phyloP scores from a whole-genome alignment of 1,140 invertebrate species.

The Drosophila sp. region DNA sequence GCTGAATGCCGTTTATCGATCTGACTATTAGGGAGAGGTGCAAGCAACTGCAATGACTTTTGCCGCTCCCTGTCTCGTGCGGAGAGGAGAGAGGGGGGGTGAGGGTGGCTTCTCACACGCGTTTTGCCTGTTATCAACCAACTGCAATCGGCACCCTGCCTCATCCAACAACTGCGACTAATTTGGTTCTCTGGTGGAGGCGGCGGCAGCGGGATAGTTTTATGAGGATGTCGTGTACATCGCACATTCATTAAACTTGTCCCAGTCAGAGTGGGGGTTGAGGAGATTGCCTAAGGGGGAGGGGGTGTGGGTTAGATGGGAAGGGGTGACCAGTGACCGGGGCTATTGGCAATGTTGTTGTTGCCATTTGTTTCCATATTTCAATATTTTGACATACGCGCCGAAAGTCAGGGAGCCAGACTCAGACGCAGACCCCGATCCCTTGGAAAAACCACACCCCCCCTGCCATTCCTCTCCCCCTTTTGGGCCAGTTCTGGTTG shows the following conservation, averaged over 20 bases:
- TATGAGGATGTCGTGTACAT: slow-evolving; percentile 77
- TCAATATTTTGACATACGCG: slow-evolving; percentile 80
- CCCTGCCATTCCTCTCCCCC: slow-evolving; percentile 19
- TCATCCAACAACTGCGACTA: slow-evolving; percentile 58
- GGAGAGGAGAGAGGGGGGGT: too few species aligned
- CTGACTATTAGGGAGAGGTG: slow-evolving; percentile 17
- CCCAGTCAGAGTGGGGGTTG: slow-evolving; percentile 20
- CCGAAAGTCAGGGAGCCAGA: slow-evolving; percentile 53
- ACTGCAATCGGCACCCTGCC: slow-evolving; percentile 56
- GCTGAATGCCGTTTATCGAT: slow-evolving; percentile 45
- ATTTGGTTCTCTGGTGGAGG: slow-evolving; percentile 60
- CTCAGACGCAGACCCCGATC: slow-evolving; percentile 15
- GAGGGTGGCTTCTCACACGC: slow-evolving; percentile 22
- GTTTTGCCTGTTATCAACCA: slow-evolving; percentile 46
- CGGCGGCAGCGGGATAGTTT: slow-evolving; percentile 44
- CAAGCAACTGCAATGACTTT: slow-evolving; percentile 23
- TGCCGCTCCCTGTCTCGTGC: slow-evolving; percentile 13
- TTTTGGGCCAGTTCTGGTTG: slow-evolving; percentile 19
- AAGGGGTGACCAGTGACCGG: slow-evolving; percentile 25
- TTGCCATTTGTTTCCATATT: slow-evolving; percentile 73
- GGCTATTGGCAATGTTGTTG: slow-evolving; percentile 37
- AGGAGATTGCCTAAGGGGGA: slow-evolving; percentile 15
- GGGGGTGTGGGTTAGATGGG: neutral
- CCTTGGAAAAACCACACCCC: slow-evolving; percentile 41
- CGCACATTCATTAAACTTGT: slow-evolving; percentile 74